A percentile compares a stretch with the other conserved stretches of the same genome.
Evolutionary conservation across 2,888 invertebrate species (phyloP).

Genomic region (Amphimallon solstitiale): DNA sequence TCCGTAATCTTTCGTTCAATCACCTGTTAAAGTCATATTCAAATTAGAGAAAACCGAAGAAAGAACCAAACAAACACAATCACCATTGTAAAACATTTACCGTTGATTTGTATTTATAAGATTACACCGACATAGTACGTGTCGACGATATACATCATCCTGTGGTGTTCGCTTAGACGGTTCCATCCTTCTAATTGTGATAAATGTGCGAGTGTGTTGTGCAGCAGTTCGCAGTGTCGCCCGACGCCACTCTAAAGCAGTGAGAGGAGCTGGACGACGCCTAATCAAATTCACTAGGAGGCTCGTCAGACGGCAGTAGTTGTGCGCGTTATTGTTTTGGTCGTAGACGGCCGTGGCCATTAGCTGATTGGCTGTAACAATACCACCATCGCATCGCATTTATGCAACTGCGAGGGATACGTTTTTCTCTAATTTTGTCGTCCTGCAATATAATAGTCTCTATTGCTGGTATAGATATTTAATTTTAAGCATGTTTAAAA

Average conservation of each 20-base stretch:
- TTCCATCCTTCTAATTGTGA: slow-evolving; percentile 48
- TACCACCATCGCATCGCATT: slow-evolving; percentile 18
- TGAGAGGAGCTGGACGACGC: slow-evolving; percentile 49
- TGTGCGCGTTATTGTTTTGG: slow-evolving; percentile 30
- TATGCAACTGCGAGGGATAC: neutral
- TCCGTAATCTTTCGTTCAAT: too few relatives aligned
- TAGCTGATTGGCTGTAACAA: slow-evolving; percentile 50
- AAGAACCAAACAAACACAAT: slow-evolving; percentile 6
- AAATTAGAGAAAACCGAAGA: too few relatives aligned
- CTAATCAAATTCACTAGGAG: slow-evolving; percentile 54
- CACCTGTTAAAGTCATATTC: too few relatives aligned
- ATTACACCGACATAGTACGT: neutral
- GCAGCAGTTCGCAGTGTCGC: slow-evolving; percentile 39
- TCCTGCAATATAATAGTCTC: neutral
- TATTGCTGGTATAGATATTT: too few relatives aligned
- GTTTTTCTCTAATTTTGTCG: neutral
- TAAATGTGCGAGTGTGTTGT: slow-evolving; percentile 47
- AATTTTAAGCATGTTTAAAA: too few relatives aligned
- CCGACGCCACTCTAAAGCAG: too few relatives aligned
- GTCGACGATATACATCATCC: slow-evolving; percentile 10
- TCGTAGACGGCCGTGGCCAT: slow-evolving; percentile 51
- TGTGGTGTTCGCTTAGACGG: slow-evolving; percentile 35
- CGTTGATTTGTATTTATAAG: neutral
- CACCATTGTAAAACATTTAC: neutral
- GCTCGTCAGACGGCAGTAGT: slow-evolving; percentile 1